phyloP scores from a whole-genome alignment of 2,113 vertebrate species.

The Paradisaea rubra region DNA sequence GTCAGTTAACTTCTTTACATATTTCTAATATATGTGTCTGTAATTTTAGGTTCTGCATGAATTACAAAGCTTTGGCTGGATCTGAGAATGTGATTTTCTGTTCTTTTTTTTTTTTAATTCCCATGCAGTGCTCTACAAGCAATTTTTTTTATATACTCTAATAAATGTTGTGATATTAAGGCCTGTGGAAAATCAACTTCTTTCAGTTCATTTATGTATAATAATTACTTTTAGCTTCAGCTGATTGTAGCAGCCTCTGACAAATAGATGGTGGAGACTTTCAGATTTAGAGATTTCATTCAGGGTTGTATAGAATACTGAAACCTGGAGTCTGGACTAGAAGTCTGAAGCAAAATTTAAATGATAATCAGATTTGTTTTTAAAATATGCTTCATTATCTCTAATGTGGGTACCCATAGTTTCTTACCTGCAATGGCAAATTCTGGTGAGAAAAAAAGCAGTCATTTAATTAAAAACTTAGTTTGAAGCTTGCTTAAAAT shows the following conservation, averaged over 20 bases:
- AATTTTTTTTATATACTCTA: background rate
- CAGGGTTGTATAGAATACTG: background rate
- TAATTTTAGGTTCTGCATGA: background rate
- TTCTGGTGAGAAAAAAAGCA: background rate
- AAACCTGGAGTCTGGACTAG: background rate
- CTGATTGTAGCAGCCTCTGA: background rate
- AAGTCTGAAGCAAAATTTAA: background rate
- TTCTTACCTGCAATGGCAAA: background rate
- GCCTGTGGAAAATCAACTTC: background rate
- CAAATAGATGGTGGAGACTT: background rate
- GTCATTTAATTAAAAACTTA: background rate
- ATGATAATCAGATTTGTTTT: background rate
- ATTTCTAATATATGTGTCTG: background rate
- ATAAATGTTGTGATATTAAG: background rate
- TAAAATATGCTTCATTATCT: background rate
- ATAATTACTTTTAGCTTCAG: background rate
- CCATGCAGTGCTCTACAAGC: background rate
- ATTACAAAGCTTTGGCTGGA: background rate
- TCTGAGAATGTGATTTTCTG: background rate
- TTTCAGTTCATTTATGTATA: background rate
- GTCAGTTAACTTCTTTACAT: background rate
- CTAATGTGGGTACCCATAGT: background rate
- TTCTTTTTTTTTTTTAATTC: background rate
- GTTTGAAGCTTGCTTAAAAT: background rate
- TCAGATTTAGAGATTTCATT: background rate